A percentile compares a stretch with the other conserved stretches of the same genome.
phyloP scores from a whole-genome alignment of 2,113 vertebrate species.

The Lutjanus erythropterus region DNA sequence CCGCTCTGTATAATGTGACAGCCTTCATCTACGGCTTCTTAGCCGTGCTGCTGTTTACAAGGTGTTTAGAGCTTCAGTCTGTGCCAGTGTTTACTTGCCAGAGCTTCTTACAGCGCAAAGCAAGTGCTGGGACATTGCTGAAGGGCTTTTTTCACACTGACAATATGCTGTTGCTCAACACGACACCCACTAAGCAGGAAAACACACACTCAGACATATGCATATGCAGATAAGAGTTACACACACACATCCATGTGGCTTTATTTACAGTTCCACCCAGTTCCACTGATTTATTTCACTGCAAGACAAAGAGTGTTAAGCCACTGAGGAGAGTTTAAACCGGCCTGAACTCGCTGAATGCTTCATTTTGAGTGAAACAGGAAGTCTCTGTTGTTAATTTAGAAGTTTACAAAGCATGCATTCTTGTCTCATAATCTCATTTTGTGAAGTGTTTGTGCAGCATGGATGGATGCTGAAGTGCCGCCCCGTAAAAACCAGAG shows the following conservation, averaged over 20 bases:
- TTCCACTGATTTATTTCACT: constrained; percentile 36
- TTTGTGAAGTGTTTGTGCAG: constrained; percentile 4
- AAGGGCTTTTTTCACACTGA: constrained; percentile 67
- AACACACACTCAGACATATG: constrained; percentile 30
- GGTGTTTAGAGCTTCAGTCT: constrained; percentile 59
- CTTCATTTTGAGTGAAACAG: constrained; percentile 2
- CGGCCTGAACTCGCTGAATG: constrained; percentile 9
- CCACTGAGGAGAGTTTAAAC: neutral
- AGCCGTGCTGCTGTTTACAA: constrained; percentile 62
- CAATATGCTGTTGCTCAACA: constrained; percentile 56
- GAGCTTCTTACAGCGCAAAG: constrained; percentile 36
- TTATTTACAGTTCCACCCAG: constrained; percentile 27
- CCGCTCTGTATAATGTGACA: constrained; percentile 38
- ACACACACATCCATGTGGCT: constrained; percentile 18
- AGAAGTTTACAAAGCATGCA: neutral
- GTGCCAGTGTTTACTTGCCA: constrained; percentile 61
- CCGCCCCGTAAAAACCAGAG: too few species aligned
- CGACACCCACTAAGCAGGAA: constrained; percentile 36
- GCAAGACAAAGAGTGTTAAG: constrained; percentile 6
- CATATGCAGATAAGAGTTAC: constrained; percentile 42
- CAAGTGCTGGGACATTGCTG: constrained; percentile 63
- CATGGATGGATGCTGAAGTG: neutral
- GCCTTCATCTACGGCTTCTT: constrained; percentile 25
- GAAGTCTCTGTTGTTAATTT: constrained; percentile 9
- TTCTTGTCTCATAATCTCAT: constrained; percentile 15